Base-by-base conservation (phyloP, 2,888 invertebrate species). In the Amorpha juglandis region DNA sequence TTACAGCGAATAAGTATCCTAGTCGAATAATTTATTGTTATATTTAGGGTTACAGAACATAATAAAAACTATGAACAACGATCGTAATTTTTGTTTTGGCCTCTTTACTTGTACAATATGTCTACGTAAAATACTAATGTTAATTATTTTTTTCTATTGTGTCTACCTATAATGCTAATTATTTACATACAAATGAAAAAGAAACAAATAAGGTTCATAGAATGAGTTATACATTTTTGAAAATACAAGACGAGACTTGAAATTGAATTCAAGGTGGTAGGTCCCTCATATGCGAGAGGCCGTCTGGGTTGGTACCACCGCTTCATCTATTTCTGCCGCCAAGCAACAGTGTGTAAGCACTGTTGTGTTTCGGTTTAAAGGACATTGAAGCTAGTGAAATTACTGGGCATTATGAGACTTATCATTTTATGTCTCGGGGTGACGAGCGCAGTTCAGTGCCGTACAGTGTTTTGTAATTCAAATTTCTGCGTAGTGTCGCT, bases 21-120 rank as follows among this genome's bases (percentile, higher is more conserved):
- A 88, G 89, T 89, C 89, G 80, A 80, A 65, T 75, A 81, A 88
- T 83, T 84, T 86, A 85, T 82, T 79, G 74, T 77, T 74, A 71
- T 71, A 66, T 72, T 71, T 65, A 65, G 35, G 58, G 33, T 48
- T 58, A 65, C 35, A 48, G 35, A 58, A 58, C 64, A 33, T 21
- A 58, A 58, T 48, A 58, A 38, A 45, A 35, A 35, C 33, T 16
- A 45, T 58, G 58, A 58, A 33, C 48, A 48, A 42, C 16, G 19
- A 48, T 35, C 38, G n/a, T 52, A 19, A 42, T 48, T 55, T 2
- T 9, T 14, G 0, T 53, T 52, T 53, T 35, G 33, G 7, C n/a
- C 4, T 53, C 14, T 33, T 6, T 50, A 50, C 9, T 45, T 45
- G 14, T 38, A 45, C 38, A 38, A 27, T 63, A 48, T 33, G 19